A percentile compares a stretch with the other conserved stretches of the same genome.
phyloP scores from a whole-genome alignment of 2,888 invertebrate species.

The Drosophila paracracens region DNA sequence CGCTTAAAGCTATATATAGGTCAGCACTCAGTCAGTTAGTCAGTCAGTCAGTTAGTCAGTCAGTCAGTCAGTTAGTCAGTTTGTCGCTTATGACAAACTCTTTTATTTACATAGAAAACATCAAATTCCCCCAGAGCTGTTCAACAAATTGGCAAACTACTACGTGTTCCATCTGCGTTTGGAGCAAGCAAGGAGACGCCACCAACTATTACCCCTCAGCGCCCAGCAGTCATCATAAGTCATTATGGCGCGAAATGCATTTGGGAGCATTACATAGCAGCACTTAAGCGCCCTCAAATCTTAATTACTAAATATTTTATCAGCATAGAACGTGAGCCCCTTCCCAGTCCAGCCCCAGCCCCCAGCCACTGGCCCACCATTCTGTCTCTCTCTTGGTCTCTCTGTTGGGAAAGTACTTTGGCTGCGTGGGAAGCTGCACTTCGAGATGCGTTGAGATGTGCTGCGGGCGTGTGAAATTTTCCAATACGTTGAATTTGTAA shows the following conservation, averaged over 20 bases:
- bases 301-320: constrained; percentile 66
- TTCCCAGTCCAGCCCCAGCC: constrained; percentile 13
- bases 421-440: constrained; percentile 70
- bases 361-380: background rate
- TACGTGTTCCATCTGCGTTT: background rate
- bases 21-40: background rate
- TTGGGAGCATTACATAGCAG: constrained; percentile 19
- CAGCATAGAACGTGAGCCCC: constrained; percentile 37
- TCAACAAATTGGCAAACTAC: constrained; percentile 26
- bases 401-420: constrained; percentile 22
- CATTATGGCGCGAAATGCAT: constrained; percentile 37
- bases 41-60: background rate
- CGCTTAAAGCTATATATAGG: background rate
- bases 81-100: constrained; percentile 1
- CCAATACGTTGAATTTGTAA: constrained; percentile 70
- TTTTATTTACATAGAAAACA: constrained; percentile 2
- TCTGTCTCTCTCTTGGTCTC: background rate
- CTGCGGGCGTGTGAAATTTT: constrained; percentile 75
- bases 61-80: background rate
- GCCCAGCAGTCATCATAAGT: constrained; percentile 31
- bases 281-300: constrained; percentile 56
- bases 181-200: background rate
- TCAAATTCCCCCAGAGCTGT: background rate
- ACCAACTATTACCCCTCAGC: constrained; percentile 1
- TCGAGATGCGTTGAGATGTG: constrained; percentile 3